Conservation (phyloP, 2,797 vertebrate species). For the Salmo trutta region DNA sequence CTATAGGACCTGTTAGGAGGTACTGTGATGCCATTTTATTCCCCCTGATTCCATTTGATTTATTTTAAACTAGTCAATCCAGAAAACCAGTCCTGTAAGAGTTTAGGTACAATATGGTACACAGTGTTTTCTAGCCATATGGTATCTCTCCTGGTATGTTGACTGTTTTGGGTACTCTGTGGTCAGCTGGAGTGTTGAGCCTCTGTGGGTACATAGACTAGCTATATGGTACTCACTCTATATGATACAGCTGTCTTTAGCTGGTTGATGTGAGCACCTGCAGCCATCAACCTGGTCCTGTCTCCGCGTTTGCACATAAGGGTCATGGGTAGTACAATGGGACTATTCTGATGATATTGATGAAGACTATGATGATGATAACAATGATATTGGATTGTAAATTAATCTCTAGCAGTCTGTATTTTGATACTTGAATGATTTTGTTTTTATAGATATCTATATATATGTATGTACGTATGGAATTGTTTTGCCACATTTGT, state of each 20-base stretch:
- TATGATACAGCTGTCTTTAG: slow-evolving; percentile 57
- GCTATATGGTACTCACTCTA: slow-evolving; percentile 43
- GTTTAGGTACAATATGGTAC: slow-evolving; percentile 42
- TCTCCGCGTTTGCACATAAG: slow-evolving; percentile 80
- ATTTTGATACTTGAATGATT: slow-evolving; percentile 99
- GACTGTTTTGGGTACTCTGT: slow-evolving; percentile 65
- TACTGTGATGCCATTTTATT: not conserved
- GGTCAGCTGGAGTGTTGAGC: slow-evolving; percentile 47
- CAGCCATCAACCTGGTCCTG: slow-evolving; percentile 64
- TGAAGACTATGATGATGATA: slow-evolving; percentile 61
- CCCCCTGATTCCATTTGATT: not conserved
- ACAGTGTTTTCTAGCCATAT: slow-evolving; percentile 47
- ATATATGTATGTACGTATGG: slow-evolving; percentile 81
- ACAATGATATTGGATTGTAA: slow-evolving; percentile 79
- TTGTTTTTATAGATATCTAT: slow-evolving; percentile 89
- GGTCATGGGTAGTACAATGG: slow-evolving; percentile 77
- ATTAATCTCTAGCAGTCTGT: slow-evolving; percentile 88
- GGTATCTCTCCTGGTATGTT: slow-evolving; percentile 46
- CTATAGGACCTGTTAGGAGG: slow-evolving; percentile 48
- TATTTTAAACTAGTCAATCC: slow-evolving; percentile 50
- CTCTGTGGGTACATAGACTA: slow-evolving; percentile 49
- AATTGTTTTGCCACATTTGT: slow-evolving; percentile 82
- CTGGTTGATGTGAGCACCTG: slow-evolving; percentile 51
- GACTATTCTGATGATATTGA: slow-evolving; percentile 75
- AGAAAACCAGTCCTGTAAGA: slow-evolving; percentile 37